phyloP scores from a whole-genome alignment of 2,888 invertebrate genomes.

The Macrosiphum euphorbiae region DNA sequence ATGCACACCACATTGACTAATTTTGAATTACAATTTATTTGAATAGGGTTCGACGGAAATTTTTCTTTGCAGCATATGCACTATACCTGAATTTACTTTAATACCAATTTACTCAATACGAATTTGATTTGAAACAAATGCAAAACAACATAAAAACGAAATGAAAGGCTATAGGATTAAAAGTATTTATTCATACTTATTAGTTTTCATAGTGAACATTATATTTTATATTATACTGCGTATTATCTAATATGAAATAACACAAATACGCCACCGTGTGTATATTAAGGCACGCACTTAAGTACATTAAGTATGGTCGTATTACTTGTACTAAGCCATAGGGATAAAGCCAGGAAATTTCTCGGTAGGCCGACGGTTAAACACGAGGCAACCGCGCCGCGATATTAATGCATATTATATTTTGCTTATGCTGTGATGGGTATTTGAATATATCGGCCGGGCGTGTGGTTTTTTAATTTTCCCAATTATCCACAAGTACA shows the following conservation, averaged over 20 bases:
- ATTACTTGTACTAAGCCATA: background rate
- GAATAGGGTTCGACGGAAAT: background rate
- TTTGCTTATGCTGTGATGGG: background rate
- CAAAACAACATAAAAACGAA: background rate
- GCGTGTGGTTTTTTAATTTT: background rate
- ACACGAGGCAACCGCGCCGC: background rate
- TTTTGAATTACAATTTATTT: background rate
- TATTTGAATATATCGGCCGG: background rate
- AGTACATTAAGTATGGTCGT: constrained; percentile 1
- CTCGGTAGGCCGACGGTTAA: background rate
- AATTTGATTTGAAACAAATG: background rate
- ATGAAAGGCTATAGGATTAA: background rate
- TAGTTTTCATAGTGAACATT: background rate
- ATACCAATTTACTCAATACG: background rate
- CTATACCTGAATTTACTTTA: background rate
- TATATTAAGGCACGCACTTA: background rate
- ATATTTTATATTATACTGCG: background rate
- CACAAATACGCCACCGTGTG: background rate
- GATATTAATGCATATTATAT: background rate
- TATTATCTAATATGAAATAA: background rate
- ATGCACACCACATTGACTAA: background rate
- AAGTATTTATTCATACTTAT: background rate
- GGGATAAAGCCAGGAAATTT: background rate
- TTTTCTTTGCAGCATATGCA: background rate
- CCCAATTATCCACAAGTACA: background rate